These are phyloP conservation scores for Ellobius talpinus DNA, from an alignment of 2,113 vertebrate species.

Conservation along the genomic window DNA sequence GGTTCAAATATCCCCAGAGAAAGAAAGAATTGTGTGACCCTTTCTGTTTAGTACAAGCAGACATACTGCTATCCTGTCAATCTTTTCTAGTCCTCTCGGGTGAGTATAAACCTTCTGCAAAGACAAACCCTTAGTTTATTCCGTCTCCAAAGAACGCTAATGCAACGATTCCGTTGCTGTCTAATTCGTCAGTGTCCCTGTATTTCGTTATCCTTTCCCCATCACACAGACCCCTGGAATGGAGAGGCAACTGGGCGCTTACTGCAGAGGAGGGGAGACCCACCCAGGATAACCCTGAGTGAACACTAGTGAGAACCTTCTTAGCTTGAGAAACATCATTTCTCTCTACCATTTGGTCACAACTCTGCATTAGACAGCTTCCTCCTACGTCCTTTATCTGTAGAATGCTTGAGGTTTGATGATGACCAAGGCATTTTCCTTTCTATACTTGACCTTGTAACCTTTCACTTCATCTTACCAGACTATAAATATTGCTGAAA, in stretches of 20 bases:
- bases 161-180: not conserved
- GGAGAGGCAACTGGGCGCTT: not conserved
- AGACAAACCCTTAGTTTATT: not conserved
- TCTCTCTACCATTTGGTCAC: not conserved
- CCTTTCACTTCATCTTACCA: not conserved
- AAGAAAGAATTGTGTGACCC: not conserved
- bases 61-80: accelerated
- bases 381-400: not conserved
- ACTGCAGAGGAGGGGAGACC: accelerated
- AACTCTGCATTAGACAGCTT: accelerated
- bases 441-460: slow-evolving; percentile 19
- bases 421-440: not conserved
- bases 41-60: not conserved
- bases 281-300: not conserved
- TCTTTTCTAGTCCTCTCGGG: not conserved
- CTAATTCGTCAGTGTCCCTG: not conserved
- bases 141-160: not conserved
- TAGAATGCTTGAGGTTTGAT: not conserved
- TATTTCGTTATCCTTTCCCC: not conserved
- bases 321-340: not conserved
- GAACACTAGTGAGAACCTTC: not conserved
- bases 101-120: not conserved
- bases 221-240: not conserved
- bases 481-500: slow-evolving; percentile 66
- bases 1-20: not conserved